Conservation (phyloP, 1,140 invertebrate genomes). For the Mesaphorura yosii region DNA sequence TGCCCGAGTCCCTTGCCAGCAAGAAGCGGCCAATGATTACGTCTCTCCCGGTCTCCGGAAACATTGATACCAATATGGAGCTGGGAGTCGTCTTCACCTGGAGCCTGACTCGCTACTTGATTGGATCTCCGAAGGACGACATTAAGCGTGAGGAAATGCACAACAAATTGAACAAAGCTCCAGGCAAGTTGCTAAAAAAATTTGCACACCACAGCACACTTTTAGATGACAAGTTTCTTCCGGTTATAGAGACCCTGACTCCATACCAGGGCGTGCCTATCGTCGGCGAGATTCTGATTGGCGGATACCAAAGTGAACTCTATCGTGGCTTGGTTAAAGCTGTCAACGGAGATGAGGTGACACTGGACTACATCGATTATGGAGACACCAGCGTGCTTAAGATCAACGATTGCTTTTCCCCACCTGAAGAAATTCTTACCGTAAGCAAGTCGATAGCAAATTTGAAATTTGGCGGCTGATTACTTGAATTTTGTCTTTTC, state of each 20-base stretch:
- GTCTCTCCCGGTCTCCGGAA: neutral
- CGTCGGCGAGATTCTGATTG: constrained; percentile 17
- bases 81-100: neutral
- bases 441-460: constrained; percentile 1
- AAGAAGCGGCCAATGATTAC: neutral
- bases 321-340: constrained; percentile 11
- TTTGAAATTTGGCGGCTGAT: neutral
- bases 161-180: neutral
- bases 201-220: neutral
- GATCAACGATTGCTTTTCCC: neutral
- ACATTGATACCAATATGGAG: neutral
- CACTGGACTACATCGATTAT: constrained; percentile 18
- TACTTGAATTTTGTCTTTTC: neutral
- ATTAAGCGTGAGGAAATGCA: neutral
- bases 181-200: neutral
- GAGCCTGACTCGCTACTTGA: neutral
- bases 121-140: neutral
- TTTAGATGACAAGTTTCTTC: neutral
- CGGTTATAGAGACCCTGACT: neutral
- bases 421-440: constrained; percentile 7
- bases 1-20: neutral
- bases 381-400: constrained; percentile 5
- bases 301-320: constrained; percentile 7
- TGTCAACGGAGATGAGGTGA: neutral
- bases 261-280: neutral